A percentile compares a stretch with the other conserved stretches of the same genome.
phyloP scores from a whole-genome alignment of 2,113 vertebrate species.

The Anguilla rostrata region DNA sequence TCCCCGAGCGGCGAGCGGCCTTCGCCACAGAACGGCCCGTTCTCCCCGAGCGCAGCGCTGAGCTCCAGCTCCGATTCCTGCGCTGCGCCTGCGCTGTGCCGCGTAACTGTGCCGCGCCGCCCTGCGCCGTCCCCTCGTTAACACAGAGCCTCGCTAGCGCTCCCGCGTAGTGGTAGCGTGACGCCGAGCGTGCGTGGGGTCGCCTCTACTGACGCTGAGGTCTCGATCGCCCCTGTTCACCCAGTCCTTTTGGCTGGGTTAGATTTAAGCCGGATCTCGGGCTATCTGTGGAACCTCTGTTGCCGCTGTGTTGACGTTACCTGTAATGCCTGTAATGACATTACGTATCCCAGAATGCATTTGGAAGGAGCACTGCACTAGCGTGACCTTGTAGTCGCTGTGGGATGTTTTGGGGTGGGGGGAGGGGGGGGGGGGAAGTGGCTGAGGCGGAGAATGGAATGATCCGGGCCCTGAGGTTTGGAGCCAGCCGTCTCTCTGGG shows the following conservation, averaged over 20 bases:
- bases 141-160: too few relatives aligned
- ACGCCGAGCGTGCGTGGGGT: neutral
- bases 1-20: slow-evolving; percentile 7
- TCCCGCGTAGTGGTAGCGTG: neutral
- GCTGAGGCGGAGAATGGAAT: neutral
- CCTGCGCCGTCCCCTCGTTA: neutral
- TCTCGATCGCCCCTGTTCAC: too few relatives aligned
- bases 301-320: too few relatives aligned
- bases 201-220: too few relatives aligned
- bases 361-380: neutral
- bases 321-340: neutral
- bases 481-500: neutral
- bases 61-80: neutral
- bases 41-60: neutral
- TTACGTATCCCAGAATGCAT: neutral
- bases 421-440: neutral
- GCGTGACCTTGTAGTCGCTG: neutral
- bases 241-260: too few relatives aligned
- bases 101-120: neutral
- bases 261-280: neutral
- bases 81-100: neutral
- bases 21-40: neutral
- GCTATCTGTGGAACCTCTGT: neutral
- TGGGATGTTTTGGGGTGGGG: neutral
- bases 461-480: neutral